These are phyloP conservation scores for Lates calcarifer DNA, from an alignment of 2,113 vertebrate genomes.

Conservation along the genomic window DNA sequence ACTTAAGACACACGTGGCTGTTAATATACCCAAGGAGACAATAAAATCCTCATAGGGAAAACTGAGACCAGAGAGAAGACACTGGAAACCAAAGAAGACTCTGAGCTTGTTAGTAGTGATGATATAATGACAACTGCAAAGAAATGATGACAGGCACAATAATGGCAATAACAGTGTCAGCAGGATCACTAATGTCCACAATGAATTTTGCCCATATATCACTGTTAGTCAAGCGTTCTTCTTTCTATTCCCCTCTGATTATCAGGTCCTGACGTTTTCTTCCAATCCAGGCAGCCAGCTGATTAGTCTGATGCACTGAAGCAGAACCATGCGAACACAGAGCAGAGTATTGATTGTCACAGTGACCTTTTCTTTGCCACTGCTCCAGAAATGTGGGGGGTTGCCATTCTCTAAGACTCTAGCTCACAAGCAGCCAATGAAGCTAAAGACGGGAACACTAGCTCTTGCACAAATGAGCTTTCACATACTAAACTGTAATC, in stretches of 20 bases:
- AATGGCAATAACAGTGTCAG: constrained; percentile 13
- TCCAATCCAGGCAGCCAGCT: constrained; percentile 27
- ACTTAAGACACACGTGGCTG: constrained; percentile 47
- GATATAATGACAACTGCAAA: background rate
- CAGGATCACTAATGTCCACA: background rate
- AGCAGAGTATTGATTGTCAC: constrained; percentile 75
- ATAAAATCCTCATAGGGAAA: constrained; percentile 47
- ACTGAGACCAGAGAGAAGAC: constrained; percentile 3
- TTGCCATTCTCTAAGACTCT: constrained; percentile 31
- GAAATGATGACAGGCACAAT: background rate
- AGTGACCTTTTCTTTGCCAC: constrained; percentile 73
- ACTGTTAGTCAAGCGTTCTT: constrained; percentile 27
- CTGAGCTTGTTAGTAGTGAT: background rate
- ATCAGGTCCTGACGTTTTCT: constrained; percentile 43
- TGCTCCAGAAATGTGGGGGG: constrained; percentile 50
- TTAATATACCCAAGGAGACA: constrained; percentile 59
- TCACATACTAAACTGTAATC: constrained; percentile 38
- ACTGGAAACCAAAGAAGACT: background rate
- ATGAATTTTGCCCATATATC: constrained; percentile 14
- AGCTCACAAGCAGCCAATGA: constrained; percentile 9
- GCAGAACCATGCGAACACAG: constrained; percentile 51
- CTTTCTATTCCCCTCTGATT: constrained; percentile 17
- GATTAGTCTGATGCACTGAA: constrained; percentile 62
- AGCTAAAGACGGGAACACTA: constrained; percentile 19
- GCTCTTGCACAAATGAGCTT: constrained; percentile 28